phyloP scores from a whole-genome alignment of 2,113 vertebrate genomes.

The Martes martes region DNA sequence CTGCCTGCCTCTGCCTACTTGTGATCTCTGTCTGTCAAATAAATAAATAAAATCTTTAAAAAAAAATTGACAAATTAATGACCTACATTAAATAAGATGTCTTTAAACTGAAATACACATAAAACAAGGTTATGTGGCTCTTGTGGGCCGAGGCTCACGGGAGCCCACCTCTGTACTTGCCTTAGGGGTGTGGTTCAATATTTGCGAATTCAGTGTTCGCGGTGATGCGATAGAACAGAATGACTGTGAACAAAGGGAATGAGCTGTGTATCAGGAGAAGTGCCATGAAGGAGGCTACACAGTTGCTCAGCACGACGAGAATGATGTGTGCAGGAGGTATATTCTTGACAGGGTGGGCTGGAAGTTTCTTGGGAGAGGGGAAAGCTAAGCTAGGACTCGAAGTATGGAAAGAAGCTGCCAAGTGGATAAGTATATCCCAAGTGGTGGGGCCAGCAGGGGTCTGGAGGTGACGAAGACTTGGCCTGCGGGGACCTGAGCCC shows the following conservation, averaged over 20 bases:
- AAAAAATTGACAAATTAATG: neutral
- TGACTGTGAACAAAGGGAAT: no score
- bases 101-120: neutral
- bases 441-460: neutral
- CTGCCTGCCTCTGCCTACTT: no score
- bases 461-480: neutral
- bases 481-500: neutral
- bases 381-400: neutral
- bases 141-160: neutral
- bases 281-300: neutral
- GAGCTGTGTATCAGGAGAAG: neutral
- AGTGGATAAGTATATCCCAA: neutral
- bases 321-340: neutral
- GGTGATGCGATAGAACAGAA: neutral
- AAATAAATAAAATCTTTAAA: neutral
- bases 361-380: neutral
- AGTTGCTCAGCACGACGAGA: neutral
- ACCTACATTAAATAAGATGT: neutral
- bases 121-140: no score
- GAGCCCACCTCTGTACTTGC: neutral
- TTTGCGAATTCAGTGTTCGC: accelerated
- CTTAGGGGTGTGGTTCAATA: neutral
- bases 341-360: neutral
- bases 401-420: neutral
- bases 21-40: no score